Base-by-base conservation (phyloP, 2,888 invertebrate species). In the Scaptomyza parva region DNA sequence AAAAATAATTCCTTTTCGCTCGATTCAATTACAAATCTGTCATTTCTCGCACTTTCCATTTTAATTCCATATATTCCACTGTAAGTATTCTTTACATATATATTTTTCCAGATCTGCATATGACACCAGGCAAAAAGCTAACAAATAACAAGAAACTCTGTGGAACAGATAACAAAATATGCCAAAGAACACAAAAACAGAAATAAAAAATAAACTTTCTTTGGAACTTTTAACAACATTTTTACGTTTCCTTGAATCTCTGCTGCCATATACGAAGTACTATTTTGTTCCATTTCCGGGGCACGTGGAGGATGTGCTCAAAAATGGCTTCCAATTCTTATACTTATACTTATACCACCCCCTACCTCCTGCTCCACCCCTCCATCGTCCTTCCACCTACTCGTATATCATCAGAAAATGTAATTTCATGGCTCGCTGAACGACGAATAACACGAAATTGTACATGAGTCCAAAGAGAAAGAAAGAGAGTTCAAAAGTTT, bases 361-460 rank as follows among this genome's bases (percentile, higher is more conserved):
- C 24, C 24, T 6, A 26, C 30, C n/a, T 22, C 9, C 1, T 12
- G 1, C 47, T 17, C 39, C 18, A 17, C 3, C 7, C 12, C 1
- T 11, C 41, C 39, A 3, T n/a, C n/a, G 0, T 1, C 17, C 26
- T 14, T 6, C 18, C 11, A 4, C 22, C 17, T 41, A 35, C 35
- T 48, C 50, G 40, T 62, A 62, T 61, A 62, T 61, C 58, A 53
- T 44, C 62, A 63, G 64, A 70, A 90, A 91, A 91, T 87, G 90
- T 88, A 91, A 91, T 91, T 91, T 91, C 91, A 91, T 89, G 91
- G 91, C 85, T 86, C 88, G 91, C 86, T 90, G 87, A 82, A 87
- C 88, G 85, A 87, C 30, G 47, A 47, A 28, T 28, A 30, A 30
- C 87, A 75, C 83, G 82, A 78, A 59, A 86, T 35, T 35, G 35